A percentile compares a stretch with the other conserved stretches of the same genome.
Conservation (phyloP, 2,888 invertebrate species). For the Xanthia togata region DNA sequence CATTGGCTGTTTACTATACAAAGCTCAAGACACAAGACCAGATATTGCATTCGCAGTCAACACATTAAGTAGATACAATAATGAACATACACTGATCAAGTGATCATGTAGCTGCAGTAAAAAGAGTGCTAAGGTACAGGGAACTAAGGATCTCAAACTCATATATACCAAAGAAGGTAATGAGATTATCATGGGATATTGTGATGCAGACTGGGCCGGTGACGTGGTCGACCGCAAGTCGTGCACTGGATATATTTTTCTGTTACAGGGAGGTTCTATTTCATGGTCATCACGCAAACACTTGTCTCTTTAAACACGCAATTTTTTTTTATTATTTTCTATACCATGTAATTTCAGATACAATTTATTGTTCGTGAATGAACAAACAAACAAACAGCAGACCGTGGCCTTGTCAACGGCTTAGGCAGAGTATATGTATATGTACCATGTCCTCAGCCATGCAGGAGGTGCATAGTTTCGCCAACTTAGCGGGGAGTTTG, state of each 20-base stretch:
- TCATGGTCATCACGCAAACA: background rate
- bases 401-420: too few relatives aligned
- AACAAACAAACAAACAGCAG: too few relatives aligned
- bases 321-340: too few relatives aligned
- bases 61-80: slow-evolving; percentile 14
- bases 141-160: background rate
- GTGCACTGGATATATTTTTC: slow-evolving; percentile 1
- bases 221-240: background rate
- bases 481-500: background rate
- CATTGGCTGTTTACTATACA: too few relatives aligned
- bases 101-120: background rate
- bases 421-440: background rate
- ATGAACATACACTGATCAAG: too few relatives aligned
- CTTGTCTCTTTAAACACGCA: too few relatives aligned
- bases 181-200: too few relatives aligned
- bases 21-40: too few relatives aligned
- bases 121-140: background rate
- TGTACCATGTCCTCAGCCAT: background rate
- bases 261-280: background rate
- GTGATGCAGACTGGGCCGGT: background rate
- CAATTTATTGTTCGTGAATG: too few relatives aligned
- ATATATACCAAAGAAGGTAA: background rate
- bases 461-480: background rate
- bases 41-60: background rate
- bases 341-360: too few relatives aligned